These are phyloP conservation scores for Centroberyx gerrardi DNA, from an alignment of 2,797 vertebrate species.

Conservation along the genomic window DNA sequence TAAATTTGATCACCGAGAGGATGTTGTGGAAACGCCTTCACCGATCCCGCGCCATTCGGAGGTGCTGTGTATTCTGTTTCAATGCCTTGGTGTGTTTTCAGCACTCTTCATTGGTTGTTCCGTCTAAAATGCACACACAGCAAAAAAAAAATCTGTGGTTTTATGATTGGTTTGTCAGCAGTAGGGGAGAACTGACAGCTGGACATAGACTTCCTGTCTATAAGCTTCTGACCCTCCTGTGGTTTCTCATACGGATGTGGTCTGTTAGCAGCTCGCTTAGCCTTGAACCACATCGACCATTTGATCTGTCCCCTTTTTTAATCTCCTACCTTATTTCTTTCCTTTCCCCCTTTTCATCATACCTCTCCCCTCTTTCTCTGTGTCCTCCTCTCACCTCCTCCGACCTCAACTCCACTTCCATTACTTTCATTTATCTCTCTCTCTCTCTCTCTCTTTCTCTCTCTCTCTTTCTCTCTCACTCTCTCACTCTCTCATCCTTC, in stretches of 20 bases:
- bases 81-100: background rate
- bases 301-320: slow-evolving; percentile 67
- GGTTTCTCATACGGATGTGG: slow-evolving; percentile 60
- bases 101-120: slow-evolving; percentile 27
- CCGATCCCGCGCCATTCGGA: background rate
- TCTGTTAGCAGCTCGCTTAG: slow-evolving; percentile 43
- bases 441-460: slow-evolving; percentile 2
- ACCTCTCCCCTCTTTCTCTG: slow-evolving; percentile 1
- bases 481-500: slow-evolving; percentile 42
- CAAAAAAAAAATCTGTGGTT: slow-evolving; percentile 30
- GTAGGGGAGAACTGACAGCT: slow-evolving; percentile 46
- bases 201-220: slow-evolving; percentile 62
- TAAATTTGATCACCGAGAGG: slow-evolving; percentile 1
- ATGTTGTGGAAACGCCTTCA: background rate
- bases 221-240: slow-evolving; percentile 54
- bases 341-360: slow-evolving; percentile 38
- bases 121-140: slow-evolving; percentile 37
- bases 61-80: background rate
- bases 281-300: slow-evolving; percentile 57
- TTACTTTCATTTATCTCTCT: slow-evolving; percentile 48
- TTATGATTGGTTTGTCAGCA: slow-evolving; percentile 64
- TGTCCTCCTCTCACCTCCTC: slow-evolving; percentile 16
- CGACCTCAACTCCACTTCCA: slow-evolving; percentile 40
- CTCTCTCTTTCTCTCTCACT: slow-evolving; percentile 29
- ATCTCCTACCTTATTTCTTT: slow-evolving; percentile 51